These are phyloP conservation scores for Enteromius viviparus DNA, from an alignment of 2,797 vertebrate genomes.

Conservation along the genomic window DNA sequence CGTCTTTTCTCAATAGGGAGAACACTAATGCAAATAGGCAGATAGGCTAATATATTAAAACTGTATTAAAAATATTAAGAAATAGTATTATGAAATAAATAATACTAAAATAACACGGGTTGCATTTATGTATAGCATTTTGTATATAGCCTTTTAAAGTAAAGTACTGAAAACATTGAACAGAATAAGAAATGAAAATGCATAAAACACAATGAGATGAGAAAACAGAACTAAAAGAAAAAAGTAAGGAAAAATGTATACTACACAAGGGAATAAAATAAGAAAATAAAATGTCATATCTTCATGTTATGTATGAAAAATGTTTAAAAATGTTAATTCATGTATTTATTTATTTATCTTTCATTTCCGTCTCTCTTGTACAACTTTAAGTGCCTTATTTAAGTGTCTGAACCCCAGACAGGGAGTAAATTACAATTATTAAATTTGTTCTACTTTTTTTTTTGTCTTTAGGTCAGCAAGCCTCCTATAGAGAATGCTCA, in stretches of 20 bases:
- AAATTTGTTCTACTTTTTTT: not conserved
- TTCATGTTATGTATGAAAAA: not conserved
- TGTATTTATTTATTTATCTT: not conserved
- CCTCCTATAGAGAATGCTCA: slow-evolving; percentile 84
- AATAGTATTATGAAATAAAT: not conserved
- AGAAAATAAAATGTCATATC: not conserved
- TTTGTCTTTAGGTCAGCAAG: slow-evolving; percentile 83
- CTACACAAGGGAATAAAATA: not conserved
- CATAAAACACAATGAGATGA: not conserved
- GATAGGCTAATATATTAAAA: not conserved
- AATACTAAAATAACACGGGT: not conserved
- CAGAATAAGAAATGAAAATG: not conserved
- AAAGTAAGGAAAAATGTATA: not conserved
- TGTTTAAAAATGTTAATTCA: not conserved
- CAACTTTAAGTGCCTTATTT: not conserved
- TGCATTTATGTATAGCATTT: not conserved
- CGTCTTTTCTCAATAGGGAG: not conserved
- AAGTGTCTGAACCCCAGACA: not conserved
- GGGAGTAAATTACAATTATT: not conserved
- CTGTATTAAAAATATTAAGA: not conserved
- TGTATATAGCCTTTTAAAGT: not conserved
- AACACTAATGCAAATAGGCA: not conserved
- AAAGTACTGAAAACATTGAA: not conserved
- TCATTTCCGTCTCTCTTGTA: not conserved
- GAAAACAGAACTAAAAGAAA: not conserved